Evolutionary conservation across 2,888 invertebrate species (phyloP), one percentile per base, ranked within the genome.

Genomic region (Apocheima hispidaria): DNA sequence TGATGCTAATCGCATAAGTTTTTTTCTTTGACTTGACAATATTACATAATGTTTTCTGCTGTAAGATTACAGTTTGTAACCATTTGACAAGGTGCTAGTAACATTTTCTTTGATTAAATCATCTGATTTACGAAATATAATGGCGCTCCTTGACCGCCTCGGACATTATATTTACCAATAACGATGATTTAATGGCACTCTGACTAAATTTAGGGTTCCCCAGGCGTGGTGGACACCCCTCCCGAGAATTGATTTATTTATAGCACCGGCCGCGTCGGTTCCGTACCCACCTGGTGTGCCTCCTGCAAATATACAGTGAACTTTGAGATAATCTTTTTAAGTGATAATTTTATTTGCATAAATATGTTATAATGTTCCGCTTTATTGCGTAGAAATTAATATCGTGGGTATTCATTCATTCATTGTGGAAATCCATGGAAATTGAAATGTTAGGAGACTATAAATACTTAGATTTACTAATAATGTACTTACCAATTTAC

Each of bases 241-340:
- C 84, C 82, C 78, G 75, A 65, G 75, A 87, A 85, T 87, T 88
- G 88, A 88, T 88, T 88, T 88, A 88, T 88, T 86, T 87, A 86
- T 83, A 73, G 80, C 71, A 74, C 68, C 64, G 73, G 76, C 75
- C 75, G 76, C n/a, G 76, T 74, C 74, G 74, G 74, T 81, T 76
- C 77, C 74, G 74, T 83, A 83, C 81, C 83, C 75, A 30, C 46
- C 46, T 46, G 77, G 78, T 75, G 79, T 74, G 72, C 77, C 79
- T 78, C 81, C 84, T 84, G 81, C 75, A 71, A 71, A 70, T 73
- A 68, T 72, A 72, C 78, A 74, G 72, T 75, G 75, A 79, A 26
- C 1, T 79, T 80, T 79, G 73, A 76, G 79, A 40, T 40, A 4
- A 40, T 40, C 40, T 21, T 21, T 21, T 41, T 5, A 14, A 44